Percentiles rank a stretch among this genome's conserved stretches.
Evolutionary conservation across 2,113 vertebrate genomes (phyloP).

Genomic region (Sander vitreus): DNA sequence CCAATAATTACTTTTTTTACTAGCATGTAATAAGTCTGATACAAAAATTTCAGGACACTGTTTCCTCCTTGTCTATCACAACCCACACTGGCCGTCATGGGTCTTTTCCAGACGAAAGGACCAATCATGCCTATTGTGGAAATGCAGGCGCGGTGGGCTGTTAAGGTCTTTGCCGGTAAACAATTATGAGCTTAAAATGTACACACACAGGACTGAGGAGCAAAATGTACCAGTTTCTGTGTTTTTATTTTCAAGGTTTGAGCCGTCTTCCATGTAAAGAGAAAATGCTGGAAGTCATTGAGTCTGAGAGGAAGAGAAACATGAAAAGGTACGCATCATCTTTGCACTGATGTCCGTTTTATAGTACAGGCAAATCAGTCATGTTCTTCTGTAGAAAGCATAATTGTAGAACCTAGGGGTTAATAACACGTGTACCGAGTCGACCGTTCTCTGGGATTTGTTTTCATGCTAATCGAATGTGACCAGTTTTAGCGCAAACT

Average conservation of each 20-base stretch:
- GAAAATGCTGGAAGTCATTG: conserved; percentile 84
- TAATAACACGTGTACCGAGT: too few relatives aligned
- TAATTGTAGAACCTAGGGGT: too few relatives aligned
- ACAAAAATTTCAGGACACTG: conserved; percentile 69
- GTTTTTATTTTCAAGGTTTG: conserved; percentile 74
- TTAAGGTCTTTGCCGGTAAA: conserved; percentile 89
- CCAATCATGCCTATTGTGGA: conserved; percentile 90
- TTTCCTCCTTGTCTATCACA: conserved; percentile 87
- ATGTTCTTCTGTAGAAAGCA: neutral
- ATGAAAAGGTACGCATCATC: conserved; percentile 76
- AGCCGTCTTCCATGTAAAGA: conserved; percentile 79
- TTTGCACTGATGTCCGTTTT: neutral
- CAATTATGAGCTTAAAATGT: neutral
- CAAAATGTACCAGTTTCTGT: neutral
- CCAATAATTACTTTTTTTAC: neutral
- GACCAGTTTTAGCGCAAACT: too few relatives aligned
- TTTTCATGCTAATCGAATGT: too few relatives aligned
- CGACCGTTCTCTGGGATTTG: too few relatives aligned
- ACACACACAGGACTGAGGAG: neutral
- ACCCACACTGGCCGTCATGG: conserved; percentile 89
- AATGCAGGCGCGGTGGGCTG: conserved; percentile 92
- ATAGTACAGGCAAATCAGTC: neutral
- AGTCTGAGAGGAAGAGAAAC: conserved; percentile 78
- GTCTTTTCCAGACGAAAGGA: conserved; percentile 86
- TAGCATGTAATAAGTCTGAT: neutral